Evolutionary conservation across 2,797 vertebrate species (phyloP).

Genomic region (Sternarchorhynchus goeldii): DNA sequence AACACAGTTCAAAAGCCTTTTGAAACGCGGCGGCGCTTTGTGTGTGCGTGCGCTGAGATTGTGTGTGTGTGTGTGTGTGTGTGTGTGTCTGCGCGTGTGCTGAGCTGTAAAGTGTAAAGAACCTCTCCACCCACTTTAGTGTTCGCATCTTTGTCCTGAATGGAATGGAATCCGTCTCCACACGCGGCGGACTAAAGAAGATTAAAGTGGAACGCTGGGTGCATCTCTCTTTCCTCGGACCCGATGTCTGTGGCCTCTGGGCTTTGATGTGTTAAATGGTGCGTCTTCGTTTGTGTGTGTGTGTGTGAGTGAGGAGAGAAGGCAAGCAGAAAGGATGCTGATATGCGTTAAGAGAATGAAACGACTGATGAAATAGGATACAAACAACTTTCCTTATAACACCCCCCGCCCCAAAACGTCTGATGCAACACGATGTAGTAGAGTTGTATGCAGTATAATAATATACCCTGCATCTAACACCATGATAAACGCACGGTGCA

Average conservation of each 20-base stretch:
- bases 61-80: slow-evolving; percentile 20
- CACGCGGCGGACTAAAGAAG: slow-evolving; percentile 76
- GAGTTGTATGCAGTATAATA: neutral
- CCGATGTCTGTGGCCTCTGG: slow-evolving; percentile 75
- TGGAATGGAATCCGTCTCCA: slow-evolving; percentile 77
- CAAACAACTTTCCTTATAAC: no score
- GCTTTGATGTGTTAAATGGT: slow-evolving; percentile 88
- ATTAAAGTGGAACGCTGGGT: slow-evolving; percentile 84
- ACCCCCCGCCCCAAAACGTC: no score
- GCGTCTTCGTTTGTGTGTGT: slow-evolving; percentile 45
- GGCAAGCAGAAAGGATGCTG: slow-evolving; percentile 41
- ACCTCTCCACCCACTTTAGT: slow-evolving; percentile 72
- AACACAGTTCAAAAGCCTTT: slow-evolving; percentile 80
- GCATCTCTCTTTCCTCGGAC: slow-evolving; percentile 63
- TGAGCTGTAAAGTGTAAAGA: slow-evolving; percentile 64
- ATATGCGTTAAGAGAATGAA: slow-evolving; percentile 53
- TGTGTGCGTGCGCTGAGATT: neutral
- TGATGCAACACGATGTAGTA: no score
- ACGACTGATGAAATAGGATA: slow-evolving; percentile 14
- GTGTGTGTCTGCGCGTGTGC: slow-evolving; percentile 16
- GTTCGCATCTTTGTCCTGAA: slow-evolving; percentile 82
- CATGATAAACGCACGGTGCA: slow-evolving; percentile 19
- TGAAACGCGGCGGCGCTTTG: slow-evolving; percentile 39
- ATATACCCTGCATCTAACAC: neutral
- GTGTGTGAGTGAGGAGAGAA: slow-evolving; percentile 11